Evolutionary conservation across 2,113 vertebrate genomes (phyloP), one percentile per base, ranked within the genome.

Genomic region (Rhombomys opimus): DNA sequence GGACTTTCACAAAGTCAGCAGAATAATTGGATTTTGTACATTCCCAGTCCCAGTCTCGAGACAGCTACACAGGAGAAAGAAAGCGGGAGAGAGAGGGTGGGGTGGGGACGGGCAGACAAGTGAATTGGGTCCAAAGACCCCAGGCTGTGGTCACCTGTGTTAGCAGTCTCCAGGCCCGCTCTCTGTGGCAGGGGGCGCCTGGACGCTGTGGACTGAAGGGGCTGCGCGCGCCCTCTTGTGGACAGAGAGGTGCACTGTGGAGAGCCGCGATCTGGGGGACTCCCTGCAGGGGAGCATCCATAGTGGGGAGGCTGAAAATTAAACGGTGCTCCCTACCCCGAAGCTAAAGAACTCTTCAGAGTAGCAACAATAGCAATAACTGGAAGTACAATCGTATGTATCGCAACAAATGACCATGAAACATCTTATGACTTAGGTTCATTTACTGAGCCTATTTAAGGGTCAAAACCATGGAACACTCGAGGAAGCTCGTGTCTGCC

Each of bases 171-270:
- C 7, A 32, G 17, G 46, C 25, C 25, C 6, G 25, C 15, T 11
- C 7, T 50, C 32, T 1, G 20, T 54, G 35, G 8, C 20, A 8
- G 57, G 46, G 46, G 4, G 6, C 3, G 15, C 23, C 90, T 7
- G 0, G 18, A 4, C 0, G 0, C 18, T 2, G 4, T 12, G 0
- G 0, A 41, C 52, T 30, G 15, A 20, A 73, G 95, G 59, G 9
- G 38, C 27, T 63, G 82, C 25, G 91, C 3, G 84, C 80, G 15
- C 95, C 97, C 95, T 84, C 96, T 89, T 2, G 93, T 94, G 97
- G 96, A 13, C 0, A 22, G 1, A 82, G 0, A 0, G 0, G 4
- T 50, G 52, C 68, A 94, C 82, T 93, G 95, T 70, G 6, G 17
- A 22, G 20, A 65, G 65, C 59, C 35, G 4, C 1, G 0, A 18